These are phyloP conservation scores for Sicus ferrugineus DNA, from an alignment of 2,888 invertebrate genomes.

Conservation along the genomic window DNA sequence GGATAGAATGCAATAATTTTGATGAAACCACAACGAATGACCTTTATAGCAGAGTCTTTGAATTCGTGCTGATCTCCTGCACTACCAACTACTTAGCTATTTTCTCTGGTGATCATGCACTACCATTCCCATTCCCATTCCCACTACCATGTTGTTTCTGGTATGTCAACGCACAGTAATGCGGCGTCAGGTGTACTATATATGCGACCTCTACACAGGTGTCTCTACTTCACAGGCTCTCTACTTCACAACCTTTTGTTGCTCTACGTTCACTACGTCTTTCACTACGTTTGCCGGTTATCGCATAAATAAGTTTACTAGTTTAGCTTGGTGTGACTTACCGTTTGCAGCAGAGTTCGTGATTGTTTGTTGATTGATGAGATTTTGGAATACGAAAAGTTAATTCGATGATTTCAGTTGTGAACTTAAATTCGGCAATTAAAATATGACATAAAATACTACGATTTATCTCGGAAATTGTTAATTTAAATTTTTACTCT, in stretches of 20 bases:
- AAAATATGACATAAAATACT: too few species aligned
- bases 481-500: too few species aligned
- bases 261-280: conserved; percentile 15
- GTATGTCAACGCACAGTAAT: too few species aligned
- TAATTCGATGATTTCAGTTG: too few species aligned
- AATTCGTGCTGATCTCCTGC: background rate
- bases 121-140: conserved; percentile 7
- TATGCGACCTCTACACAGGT: background rate
- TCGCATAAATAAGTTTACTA: conserved; percentile 6
- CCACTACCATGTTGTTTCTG: too few species aligned
- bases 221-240: background rate
- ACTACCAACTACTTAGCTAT: conserved; percentile 1
- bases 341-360: conserved; percentile 42
- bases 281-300: conserved; percentile 19
- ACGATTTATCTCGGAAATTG: too few species aligned
- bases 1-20: background rate
- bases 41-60: conserved; percentile 20
- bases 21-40: conserved; percentile 12
- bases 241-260: background rate
- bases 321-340: conserved; percentile 38
- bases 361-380: conserved; percentile 47
- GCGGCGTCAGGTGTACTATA: too few species aligned
- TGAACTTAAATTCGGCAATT: too few species aligned
- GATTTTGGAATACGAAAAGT: too few species aligned
- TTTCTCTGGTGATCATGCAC: background rate